Percentiles rank a stretch among this genome's conserved stretches.
These are phyloP conservation scores for Bettongia penicillata DNA, from an alignment of 2,113 vertebrate genomes.

Conservation along the genomic window DNA sequence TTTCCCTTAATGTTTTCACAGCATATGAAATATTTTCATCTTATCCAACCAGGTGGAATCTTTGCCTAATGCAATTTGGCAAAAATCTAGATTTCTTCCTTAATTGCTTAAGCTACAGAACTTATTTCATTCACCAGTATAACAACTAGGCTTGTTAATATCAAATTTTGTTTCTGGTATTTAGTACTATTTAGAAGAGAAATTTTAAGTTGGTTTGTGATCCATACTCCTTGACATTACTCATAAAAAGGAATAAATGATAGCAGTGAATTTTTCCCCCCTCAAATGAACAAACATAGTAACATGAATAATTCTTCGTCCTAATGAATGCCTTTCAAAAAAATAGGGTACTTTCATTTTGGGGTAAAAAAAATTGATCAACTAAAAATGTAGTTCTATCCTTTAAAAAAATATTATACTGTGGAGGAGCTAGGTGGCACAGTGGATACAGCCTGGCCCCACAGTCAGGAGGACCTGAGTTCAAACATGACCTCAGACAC, in stretches of 20 bases:
- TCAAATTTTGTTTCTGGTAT: constrained; percentile 1
- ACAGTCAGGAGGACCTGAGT: constrained; percentile 14
- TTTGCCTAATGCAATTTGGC: neutral
- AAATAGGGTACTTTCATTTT: constrained; percentile 18
- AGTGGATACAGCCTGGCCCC: neutral
- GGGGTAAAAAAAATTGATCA: constrained; percentile 5
- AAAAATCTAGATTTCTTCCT: constrained; percentile 6
- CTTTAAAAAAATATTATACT: no score
- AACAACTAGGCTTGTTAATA: constrained; percentile 45
- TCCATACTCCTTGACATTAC: neutral
- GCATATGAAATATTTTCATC: neutral
- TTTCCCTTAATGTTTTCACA: neutral
- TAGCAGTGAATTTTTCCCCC: neutral
- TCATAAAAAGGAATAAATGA: neutral
- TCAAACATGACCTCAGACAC: neutral
- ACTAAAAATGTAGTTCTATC: constrained; percentile 35
- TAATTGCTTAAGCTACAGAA: constrained; percentile 27
- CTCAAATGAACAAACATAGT: constrained; percentile 19
- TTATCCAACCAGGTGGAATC: neutral
- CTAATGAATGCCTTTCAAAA: constrained; percentile 42
- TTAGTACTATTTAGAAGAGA: constrained; percentile 27
- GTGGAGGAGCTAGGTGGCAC: no score
- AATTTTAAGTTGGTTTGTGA: neutral
- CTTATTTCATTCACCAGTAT: neutral
- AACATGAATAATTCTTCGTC: neutral